phyloP scores from a whole-genome alignment of 1,140 invertebrate species.

The Bombus pascuorum region DNA sequence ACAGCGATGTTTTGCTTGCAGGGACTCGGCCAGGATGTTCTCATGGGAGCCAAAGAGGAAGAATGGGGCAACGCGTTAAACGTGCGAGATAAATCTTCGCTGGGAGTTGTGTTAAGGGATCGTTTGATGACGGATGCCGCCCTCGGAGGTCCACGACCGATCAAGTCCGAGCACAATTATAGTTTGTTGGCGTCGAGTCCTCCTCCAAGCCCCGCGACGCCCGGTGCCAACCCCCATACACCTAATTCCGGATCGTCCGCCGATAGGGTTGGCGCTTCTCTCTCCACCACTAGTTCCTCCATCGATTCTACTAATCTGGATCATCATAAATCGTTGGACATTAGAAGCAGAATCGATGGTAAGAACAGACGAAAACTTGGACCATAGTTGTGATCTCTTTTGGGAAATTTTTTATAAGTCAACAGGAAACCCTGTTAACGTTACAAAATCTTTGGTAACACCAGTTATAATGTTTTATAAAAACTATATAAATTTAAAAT shows the following conservation, averaged over 20 bases:
- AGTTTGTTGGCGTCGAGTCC: slow-evolving; percentile 85
- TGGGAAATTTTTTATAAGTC: rapidly evolving
- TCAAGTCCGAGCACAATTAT: slow-evolving; percentile 94
- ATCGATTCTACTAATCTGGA: slow-evolving; percentile 62
- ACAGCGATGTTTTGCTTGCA: slow-evolving; percentile 31
- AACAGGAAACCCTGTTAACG: no score
- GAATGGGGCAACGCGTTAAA: slow-evolving; percentile 74
- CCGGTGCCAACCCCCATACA: slow-evolving; percentile 67
- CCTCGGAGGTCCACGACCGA: slow-evolving; percentile 88
- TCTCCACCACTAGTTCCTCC: slow-evolving; percentile 56
- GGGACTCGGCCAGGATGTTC: slow-evolving; percentile 72
- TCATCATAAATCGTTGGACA: slow-evolving; percentile 66
- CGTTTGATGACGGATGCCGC: slow-evolving; percentile 94
- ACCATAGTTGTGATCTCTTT: neutral
- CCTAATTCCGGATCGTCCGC: slow-evolving; percentile 59
- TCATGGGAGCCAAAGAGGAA: slow-evolving; percentile 75
- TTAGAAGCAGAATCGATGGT: slow-evolving; percentile 75
- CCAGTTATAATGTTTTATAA: no score
- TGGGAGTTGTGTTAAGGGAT: slow-evolving; percentile 91
- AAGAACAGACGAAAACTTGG: neutral
- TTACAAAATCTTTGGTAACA: no score
- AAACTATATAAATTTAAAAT: no score
- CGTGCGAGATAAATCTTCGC: slow-evolving; percentile 67
- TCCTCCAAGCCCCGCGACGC: slow-evolving; percentile 85
- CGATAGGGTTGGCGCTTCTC: slow-evolving; percentile 32